These are phyloP conservation scores for Aphidius ervi DNA, from an alignment of 1,140 invertebrate species.

Conservation along the genomic window DNA sequence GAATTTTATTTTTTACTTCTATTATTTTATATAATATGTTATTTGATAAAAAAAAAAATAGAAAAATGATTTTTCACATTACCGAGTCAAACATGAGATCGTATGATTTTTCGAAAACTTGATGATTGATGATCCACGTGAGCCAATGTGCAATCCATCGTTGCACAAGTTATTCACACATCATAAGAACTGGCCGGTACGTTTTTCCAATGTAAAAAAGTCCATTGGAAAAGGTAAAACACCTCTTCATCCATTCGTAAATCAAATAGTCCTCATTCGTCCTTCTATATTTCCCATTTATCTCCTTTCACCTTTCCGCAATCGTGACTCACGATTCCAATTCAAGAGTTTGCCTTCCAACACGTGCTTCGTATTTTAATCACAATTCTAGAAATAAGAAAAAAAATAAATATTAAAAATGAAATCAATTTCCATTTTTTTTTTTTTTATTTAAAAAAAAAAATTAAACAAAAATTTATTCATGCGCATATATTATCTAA, in stretches of 20 bases:
- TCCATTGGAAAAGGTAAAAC: slow-evolving; percentile 20
- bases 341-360: slow-evolving; percentile 17
- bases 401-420: background rate
- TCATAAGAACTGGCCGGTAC: slow-evolving; percentile 8
- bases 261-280: slow-evolving; percentile 21
- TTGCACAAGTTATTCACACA: slow-evolving; percentile 7
- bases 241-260: slow-evolving; percentile 23
- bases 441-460: too few species aligned
- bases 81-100: too few species aligned
- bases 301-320: slow-evolving; percentile 17
- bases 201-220: background rate
- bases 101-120: background rate
- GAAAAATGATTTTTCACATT: too few species aligned
- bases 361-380: slow-evolving; percentile 14
- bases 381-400: background rate
- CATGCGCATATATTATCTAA: too few species aligned
- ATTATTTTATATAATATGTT: too few species aligned
- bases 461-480: too few species aligned
- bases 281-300: slow-evolving; percentile 14
- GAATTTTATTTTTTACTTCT: too few species aligned
- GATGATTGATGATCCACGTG: slow-evolving; percentile 22
- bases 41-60: too few species aligned
- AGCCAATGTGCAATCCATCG: slow-evolving; percentile 10
- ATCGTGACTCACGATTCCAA: slow-evolving; percentile 16
- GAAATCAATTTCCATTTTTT: too few species aligned